Evolutionary conservation across 2,113 vertebrate species (phyloP).

Genomic region (Boulengeromyrus knoepffleri): DNA sequence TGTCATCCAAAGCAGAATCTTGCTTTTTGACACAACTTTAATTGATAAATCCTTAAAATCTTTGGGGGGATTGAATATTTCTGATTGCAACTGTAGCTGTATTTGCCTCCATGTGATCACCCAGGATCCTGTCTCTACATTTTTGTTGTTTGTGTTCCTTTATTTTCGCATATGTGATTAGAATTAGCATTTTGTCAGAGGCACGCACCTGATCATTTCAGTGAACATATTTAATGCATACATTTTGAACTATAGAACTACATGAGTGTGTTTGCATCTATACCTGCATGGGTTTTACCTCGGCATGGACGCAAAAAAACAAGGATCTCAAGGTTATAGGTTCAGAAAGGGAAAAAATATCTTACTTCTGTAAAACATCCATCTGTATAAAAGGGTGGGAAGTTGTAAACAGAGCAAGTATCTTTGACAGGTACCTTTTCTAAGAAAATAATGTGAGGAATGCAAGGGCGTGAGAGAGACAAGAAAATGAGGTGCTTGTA

Average conservation of each 20-base stretch:
- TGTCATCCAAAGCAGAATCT: too few species aligned
- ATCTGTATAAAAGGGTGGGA: not conserved
- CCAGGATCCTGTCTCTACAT: not conserved
- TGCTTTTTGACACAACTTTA: too few species aligned
- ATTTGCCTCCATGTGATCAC: not conserved
- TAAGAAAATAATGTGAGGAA: not conserved
- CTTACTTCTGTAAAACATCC: not conserved
- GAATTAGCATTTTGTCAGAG: not conserved
- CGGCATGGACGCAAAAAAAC: not conserved
- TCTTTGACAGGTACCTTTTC: not conserved
- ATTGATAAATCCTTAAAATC: too few species aligned
- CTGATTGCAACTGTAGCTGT: not conserved
- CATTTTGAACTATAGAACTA: not conserved
- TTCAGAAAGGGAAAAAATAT: not conserved
- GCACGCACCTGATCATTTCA: not conserved
- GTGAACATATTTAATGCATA: not conserved
- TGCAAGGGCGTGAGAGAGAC: not conserved
- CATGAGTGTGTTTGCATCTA: not conserved
- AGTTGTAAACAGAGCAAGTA: not conserved
- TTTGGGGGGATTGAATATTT: not conserved
- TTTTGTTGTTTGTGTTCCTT: not conserved
- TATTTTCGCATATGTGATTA: not conserved
- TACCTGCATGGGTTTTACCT: not conserved
- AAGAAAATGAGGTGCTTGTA: not conserved
- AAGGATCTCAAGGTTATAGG: not conserved